These are phyloP conservation scores for Prorops nasuta DNA, from an alignment of 1,140 invertebrate species.

Conservation along the genomic window DNA sequence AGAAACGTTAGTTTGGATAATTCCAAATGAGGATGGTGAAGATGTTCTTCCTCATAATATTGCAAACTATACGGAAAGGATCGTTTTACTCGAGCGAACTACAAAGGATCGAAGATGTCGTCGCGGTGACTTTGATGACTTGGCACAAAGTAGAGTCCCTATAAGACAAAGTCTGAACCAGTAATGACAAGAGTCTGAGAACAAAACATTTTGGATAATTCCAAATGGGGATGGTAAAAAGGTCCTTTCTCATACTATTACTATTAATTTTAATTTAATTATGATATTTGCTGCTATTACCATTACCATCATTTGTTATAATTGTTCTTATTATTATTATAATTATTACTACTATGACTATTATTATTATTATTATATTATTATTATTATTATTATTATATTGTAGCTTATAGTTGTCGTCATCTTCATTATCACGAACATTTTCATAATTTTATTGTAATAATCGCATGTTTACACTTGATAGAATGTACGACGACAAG, in stretches of 20 bases:
- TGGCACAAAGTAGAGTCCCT: too few species aligned
- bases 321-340: slow-evolving; percentile 1
- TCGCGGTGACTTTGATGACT: too few species aligned
- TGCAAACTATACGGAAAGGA: too few species aligned
- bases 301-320: neutral
- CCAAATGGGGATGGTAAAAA: too few species aligned
- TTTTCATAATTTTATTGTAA: neutral
- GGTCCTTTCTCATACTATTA: neutral
- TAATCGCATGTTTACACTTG: slow-evolving; percentile 5
- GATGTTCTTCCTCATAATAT: too few species aligned
- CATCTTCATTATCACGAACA: slow-evolving; percentile 6
- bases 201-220: too few species aligned
- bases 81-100: too few species aligned
- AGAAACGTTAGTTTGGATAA: too few species aligned
- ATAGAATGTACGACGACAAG: neutral
- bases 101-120: too few species aligned
- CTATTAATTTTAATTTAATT: neutral
- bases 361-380: slow-evolving; percentile 4
- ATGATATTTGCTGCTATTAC: neutral
- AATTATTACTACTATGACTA: neutral
- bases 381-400: neutral
- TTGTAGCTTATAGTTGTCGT: slow-evolving; percentile 3
- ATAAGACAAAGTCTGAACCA: too few species aligned
- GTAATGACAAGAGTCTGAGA: too few species aligned
- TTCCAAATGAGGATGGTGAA: too few species aligned